Evolutionary conservation across 2,797 vertebrate genomes (phyloP).

Genomic region (Acipenser oxyrinchus): DNA sequence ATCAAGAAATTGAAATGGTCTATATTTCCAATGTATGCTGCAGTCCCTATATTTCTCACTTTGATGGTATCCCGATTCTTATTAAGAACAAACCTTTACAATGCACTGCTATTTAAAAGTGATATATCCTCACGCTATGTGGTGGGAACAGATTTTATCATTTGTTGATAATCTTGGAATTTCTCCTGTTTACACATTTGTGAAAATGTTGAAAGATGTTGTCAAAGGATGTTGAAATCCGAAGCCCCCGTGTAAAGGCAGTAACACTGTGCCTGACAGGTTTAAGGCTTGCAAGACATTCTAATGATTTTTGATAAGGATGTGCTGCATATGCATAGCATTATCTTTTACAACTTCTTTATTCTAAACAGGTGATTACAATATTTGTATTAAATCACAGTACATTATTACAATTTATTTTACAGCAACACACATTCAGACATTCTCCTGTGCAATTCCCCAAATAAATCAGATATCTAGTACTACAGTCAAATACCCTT

Average conservation of each 20-base stretch:
- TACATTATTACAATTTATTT: too few species aligned
- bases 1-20: conserved; percentile 3
- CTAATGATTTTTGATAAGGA: too few species aligned
- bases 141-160: conserved; percentile 37
- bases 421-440: too few species aligned
- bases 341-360: too few species aligned
- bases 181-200: conserved; percentile 53
- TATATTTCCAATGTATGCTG: conserved; percentile 35
- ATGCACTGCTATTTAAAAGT: conserved; percentile 26
- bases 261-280: conserved; percentile 29
- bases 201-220: conserved; percentile 48
- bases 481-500: too few species aligned
- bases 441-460: too few species aligned
- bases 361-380: too few species aligned
- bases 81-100: too few species aligned
- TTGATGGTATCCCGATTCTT: conserved; percentile 7
- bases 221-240: conserved; percentile 39
- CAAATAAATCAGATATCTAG: too few species aligned
- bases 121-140: conserved; percentile 22
- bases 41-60: conserved; percentile 43
- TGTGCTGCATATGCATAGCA: too few species aligned
- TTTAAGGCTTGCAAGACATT: conserved; percentile 24
- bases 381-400: too few species aligned
- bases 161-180: conserved; percentile 26
- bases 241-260: conserved; percentile 40